Conservation (phyloP, 1,140 invertebrate species). For the Oncopeltus fasciatus region DNA sequence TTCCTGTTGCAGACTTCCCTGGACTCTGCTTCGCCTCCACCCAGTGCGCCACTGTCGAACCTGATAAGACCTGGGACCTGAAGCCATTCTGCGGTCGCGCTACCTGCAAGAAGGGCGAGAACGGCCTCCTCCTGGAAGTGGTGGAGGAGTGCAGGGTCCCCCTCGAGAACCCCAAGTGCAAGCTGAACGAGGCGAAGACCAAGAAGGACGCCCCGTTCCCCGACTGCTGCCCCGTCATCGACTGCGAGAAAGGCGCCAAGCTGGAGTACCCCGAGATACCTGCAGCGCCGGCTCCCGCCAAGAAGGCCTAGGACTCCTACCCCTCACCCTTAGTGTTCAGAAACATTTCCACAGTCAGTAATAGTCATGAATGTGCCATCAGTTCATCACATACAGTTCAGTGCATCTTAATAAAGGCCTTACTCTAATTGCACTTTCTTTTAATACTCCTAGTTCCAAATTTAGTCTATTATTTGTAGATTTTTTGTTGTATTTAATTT, state of each 20-base stretch:
- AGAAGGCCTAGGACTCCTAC: neutral
- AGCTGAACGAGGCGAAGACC: conserved; percentile 58
- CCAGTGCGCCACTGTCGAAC: conserved; percentile 67
- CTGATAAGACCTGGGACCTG: conserved; percentile 67
- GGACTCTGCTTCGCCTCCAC: conserved; percentile 78
- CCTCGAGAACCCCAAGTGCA: conserved; percentile 71
- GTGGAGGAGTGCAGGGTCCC: conserved; percentile 77
- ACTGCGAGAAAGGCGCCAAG: conserved; percentile 65
- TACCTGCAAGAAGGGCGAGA: conserved; percentile 58
- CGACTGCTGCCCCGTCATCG: conserved; percentile 67
- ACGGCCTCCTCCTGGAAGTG: conserved; percentile 58
- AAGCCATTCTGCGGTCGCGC: conserved; percentile 74
- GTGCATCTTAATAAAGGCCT: no score
- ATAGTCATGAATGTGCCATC: no score
- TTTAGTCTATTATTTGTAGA: no score
- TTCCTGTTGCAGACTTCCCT: conserved; percentile 83
- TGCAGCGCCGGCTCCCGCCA: conserved; percentile 35
- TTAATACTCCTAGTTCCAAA: no score
- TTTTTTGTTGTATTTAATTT: no score
- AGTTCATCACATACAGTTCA: no score
- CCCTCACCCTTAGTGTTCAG: no score
- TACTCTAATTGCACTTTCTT: no score
- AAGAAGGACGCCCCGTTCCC: conserved; percentile 78
- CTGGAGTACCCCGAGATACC: conserved; percentile 72
- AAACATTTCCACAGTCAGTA: no score